Evolutionary conservation across 2,113 vertebrate genomes (phyloP).

Genomic region (Ptyas mucosa): DNA sequence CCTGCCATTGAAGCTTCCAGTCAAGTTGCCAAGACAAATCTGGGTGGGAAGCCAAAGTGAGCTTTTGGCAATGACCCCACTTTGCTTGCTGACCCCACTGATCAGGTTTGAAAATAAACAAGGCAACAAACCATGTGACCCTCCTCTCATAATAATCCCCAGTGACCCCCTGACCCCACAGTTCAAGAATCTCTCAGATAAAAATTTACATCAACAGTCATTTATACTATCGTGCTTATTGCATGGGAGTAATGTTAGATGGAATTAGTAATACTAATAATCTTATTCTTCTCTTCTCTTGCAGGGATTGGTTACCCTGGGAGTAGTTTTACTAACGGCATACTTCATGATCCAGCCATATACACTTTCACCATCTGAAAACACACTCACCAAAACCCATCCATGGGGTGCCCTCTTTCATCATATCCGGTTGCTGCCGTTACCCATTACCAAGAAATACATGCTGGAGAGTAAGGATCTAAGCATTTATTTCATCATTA

Average conservation of each 20-base stretch:
- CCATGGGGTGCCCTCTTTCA: slow-evolving; percentile 84
- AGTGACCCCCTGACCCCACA: not conserved
- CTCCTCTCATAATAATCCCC: not conserved
- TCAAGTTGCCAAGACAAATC: not conserved
- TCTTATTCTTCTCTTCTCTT: slow-evolving; percentile 36
- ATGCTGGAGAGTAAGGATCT: slow-evolving; percentile 81
- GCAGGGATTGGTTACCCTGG: slow-evolving; percentile 79
- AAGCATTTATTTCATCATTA: slow-evolving; percentile 24
- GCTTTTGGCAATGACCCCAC: not conserved
- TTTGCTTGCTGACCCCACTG: not conserved
- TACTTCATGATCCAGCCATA: slow-evolving; percentile 84
- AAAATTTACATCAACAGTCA: not conserved
- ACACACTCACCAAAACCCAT: slow-evolving; percentile 71
- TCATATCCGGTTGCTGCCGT: slow-evolving; percentile 84
- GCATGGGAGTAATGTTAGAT: not conserved
- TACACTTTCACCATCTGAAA: slow-evolving; percentile 71
- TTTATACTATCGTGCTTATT: not conserved
- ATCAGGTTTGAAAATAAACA: not conserved
- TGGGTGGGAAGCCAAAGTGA: not conserved
- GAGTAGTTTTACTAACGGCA: slow-evolving; percentile 78
- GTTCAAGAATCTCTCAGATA: not conserved
- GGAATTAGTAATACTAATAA: slow-evolving; percentile 5
- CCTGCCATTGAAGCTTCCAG: not conserved
- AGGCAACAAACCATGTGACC: not conserved
- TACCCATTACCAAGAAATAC: slow-evolving; percentile 94